Base-by-base conservation (phyloP, 1,140 invertebrate genomes). In the Drosophila willistoni region DNA sequence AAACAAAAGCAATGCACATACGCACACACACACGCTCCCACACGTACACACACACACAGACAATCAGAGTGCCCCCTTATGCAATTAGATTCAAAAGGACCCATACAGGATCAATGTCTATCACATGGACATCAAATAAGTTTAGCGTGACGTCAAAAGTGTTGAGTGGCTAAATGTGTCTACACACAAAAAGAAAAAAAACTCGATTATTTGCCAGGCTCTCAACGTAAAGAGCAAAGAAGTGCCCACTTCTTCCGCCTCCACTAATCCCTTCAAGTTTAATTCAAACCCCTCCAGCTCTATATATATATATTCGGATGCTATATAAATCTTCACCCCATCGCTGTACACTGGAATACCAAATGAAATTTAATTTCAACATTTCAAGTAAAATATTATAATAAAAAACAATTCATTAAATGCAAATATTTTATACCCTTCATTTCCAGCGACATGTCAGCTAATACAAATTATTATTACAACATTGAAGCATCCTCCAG, bases 351-450 rank as follows among this genome's bases (percentile, higher is more conserved):
- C 42, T 68, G 44, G 65, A 60, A 71, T 55, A 64, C 71, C 68
- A 76, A 68, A 83, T 83, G 63, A 73, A 79, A 80, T 89, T 86
- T 83, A 77, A 89, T 89, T 80, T 80, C 70, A 89, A 72, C 87
- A 79, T 87, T 87, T 87, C 57, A 89, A 80, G 76, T 63, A 36
- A 56, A 57, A 36, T 5, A 57, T 13, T 39, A 17, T n/a, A n/a
- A 3, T 7, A 56, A 4, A 4, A 33, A 33, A 9, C 10, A 14
- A 9, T 10, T 56, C 29, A 6, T 10, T 10, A 17, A 57, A n/a
- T 6, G 13, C 22, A 34, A 13, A 57, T 3, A 7, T 57, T 57
- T 13, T 17, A 57, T 57, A 34, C 55, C 5, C 29, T 57, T 34
- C 29, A 29, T 36, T 36, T 10, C 9, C n/a, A n/a, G n/a, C n/a